Conservation (phyloP, 2,888 invertebrate species). For the Ptilodon capucinus region DNA sequence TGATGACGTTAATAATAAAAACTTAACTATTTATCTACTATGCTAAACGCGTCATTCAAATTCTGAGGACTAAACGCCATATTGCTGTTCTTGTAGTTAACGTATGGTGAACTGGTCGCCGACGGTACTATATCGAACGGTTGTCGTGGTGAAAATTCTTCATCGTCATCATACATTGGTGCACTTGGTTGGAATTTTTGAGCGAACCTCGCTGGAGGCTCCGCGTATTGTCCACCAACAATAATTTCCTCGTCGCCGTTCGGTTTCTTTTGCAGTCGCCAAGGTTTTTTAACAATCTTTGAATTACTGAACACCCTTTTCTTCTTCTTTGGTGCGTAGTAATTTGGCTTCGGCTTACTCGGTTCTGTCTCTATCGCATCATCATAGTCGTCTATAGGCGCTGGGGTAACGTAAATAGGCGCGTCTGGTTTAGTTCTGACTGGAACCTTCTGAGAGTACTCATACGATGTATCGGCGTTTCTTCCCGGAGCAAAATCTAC, state of each 20-base stretch:
- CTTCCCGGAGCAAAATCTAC: conserved; percentile 32
- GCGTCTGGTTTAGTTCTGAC: conserved; percentile 2
- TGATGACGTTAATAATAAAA: background rate
- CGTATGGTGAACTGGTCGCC: conserved; percentile 62
- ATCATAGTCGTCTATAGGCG: background rate
- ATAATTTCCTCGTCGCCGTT: conserved; percentile 46
- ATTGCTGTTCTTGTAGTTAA: conserved; percentile 73
- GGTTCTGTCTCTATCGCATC: background rate
- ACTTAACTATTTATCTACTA: conserved; percentile 33
- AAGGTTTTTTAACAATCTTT: conserved; percentile 41
- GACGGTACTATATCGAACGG: conserved; percentile 43
- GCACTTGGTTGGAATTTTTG: conserved; percentile 45
- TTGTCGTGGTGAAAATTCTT: conserved; percentile 38
- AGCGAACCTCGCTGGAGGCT: conserved; percentile 65
- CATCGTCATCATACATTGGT: conserved; percentile 39
- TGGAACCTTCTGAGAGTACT: conserved; percentile 13
- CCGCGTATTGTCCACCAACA: conserved; percentile 71
- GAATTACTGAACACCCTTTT: conserved; percentile 34
- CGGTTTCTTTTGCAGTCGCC: conserved; percentile 33
- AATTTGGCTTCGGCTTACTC: conserved; percentile 13
- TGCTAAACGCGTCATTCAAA: conserved; percentile 74
- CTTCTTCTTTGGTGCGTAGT: conserved; percentile 30
- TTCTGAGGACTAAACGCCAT: conserved; percentile 77
- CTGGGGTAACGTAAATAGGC: conserved; percentile 7
- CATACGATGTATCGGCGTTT: conserved; percentile 31